Base-by-base conservation (phyloP, 1,140 invertebrate genomes). In the Ips typographus region DNA sequence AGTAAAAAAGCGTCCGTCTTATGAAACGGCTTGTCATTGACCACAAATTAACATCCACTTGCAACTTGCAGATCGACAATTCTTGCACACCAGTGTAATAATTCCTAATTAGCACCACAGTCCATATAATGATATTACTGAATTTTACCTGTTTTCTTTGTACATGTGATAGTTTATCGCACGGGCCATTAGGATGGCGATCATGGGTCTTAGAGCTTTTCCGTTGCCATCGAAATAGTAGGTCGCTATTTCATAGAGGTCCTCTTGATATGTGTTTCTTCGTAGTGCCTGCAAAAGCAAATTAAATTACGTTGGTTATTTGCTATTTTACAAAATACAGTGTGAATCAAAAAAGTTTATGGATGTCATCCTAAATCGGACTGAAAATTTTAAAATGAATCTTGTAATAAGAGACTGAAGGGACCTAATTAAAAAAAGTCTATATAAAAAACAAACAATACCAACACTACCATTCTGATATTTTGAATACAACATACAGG, bases 151-250 rank as follows among this genome's bases (percentile, higher is more conserved):
- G 80, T 89, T 91, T 85, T 92, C 89, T 82, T 91, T 90, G 78
- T 91, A 89, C 73, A 92, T 84, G 84, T 96, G 94, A 79, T 90
- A 90, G 83, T 96, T 97, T 80, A 96, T 88, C 74, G 94, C 93
- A 82, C 92, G 86, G 75, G 94, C 93, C 90, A 96, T 94, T 49
- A 97, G 85, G 75, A 96, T 88, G 36, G 92, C 89, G 47, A 98
- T 89, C 89, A 96, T 93, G 38, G 96, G 96, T 77, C 96, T 87
- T 62, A 98, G 85, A 55, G 94, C 93, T 85, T 98, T 98, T 70
- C 96, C 96, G 80, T 96, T 91, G 41, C 95, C 95, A 84, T 96
- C 94, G 84, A 98, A 98, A 83, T 98, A 98, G 83, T 98, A 98
- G 74, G 90, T 91, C 56, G 94, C 88, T 82, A 98, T 94, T 74